Evolutionary conservation across 1,140 invertebrate genomes (phyloP).

Genomic region (Caenorhabditis tropicalis): DNA sequence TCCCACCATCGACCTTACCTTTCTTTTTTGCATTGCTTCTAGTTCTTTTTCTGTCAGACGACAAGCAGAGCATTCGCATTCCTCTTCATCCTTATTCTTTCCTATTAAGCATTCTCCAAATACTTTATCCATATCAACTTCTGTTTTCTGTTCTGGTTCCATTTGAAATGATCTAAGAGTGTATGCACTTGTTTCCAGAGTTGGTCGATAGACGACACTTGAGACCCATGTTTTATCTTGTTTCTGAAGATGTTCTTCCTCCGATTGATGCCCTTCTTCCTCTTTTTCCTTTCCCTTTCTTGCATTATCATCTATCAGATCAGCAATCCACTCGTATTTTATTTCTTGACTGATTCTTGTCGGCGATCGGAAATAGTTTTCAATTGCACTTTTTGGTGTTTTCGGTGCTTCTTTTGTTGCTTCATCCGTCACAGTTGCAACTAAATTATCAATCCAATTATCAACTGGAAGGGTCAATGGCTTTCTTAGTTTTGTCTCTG

Average conservation of each 20-base stretch:
- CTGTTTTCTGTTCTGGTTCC: not conserved
- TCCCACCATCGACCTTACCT: conserved; percentile 10
- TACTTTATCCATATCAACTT: not conserved
- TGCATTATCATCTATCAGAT: not conserved
- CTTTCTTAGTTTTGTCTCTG: not conserved
- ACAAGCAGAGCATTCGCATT: conserved; percentile 6
- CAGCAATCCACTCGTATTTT: conserved; percentile 3
- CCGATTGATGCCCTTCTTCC: conserved; percentile 4
- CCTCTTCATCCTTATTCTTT: not conserved
- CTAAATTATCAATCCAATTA: conserved; percentile 35
- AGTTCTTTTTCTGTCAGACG: not conserved
- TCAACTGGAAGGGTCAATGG: conserved; percentile 5
- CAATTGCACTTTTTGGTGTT: not conserved
- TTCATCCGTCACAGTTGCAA: not conserved
- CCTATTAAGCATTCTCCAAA: not conserved
- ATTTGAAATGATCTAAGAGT: not conserved
- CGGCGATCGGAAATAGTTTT: conserved; percentile 9
- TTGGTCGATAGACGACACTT: conserved; percentile 16
- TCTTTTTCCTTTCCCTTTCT: not conserved
- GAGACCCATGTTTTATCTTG: conserved; percentile 22
- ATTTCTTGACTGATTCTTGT: conserved; percentile 35
- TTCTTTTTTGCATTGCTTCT: not conserved
- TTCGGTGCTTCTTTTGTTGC: conserved; percentile 23
- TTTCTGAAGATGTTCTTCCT: conserved; percentile 11
- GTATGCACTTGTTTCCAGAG: not conserved